Base-by-base conservation (phyloP, 2,888 invertebrate genomes). In the Baccha elongata region DNA sequence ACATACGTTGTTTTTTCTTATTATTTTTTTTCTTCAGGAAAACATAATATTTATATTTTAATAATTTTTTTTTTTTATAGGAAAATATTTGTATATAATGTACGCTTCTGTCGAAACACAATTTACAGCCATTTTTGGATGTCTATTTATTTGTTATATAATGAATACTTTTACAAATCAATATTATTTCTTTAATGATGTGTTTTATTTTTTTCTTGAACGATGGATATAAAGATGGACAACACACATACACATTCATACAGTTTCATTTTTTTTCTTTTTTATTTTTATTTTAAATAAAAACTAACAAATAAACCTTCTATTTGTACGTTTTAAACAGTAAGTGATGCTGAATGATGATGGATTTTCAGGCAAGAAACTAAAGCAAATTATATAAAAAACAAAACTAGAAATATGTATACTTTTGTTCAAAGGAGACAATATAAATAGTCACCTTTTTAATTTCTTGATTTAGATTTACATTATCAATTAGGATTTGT, bases 101-200 rank as follows among this genome's bases (percentile, higher is more conserved):
- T 67, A 53, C 64, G 75, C 52, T 81, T 68, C 48, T 75, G 48
- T 60, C 52, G 78, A 83, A 83, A 73, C 83, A 78, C 72, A 68
- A 44, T 68, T 83, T 68, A 83, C 83, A 83, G 83, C 78, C 78
- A 62, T 73, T 78, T 68, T 67, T 83, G 78, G 73, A 78, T 83
- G 72, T 83, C 64, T 78, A 78, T 72, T 32, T 64, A 42, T 76
- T 75, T 78, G 11, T 55, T 23, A 53, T 64, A 53, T 64, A 67
- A 69, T 75, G 80, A 68, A 83, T 29, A 50, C 17, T 55, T 17
- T 55, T 64, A 67, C 72, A 78, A 78, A 76, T 67, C 35, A 65
- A 55, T 68, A 48, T 40, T 15, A 55, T 74, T 50, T 80, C 23
- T 68, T 65, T 52, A 44, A 65, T 79, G 69, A 69, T 73, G 75